Evolutionary conservation across 1,140 invertebrate species (phyloP).

Genomic region (Archivesica marissinica): DNA sequence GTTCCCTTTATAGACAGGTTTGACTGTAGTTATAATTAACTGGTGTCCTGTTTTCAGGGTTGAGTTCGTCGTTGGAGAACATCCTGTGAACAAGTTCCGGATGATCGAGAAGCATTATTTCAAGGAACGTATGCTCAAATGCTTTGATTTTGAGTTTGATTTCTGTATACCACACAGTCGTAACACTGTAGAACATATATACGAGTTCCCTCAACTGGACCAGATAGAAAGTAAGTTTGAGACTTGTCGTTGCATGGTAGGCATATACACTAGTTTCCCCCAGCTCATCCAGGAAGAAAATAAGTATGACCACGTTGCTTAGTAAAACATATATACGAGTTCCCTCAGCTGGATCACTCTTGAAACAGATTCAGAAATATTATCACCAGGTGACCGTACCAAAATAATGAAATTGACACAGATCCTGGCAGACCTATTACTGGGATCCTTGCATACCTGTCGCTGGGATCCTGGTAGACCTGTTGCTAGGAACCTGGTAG

Average conservation of each 20-base stretch:
- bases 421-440: no score
- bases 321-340: conserved; percentile 99
- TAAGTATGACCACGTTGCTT: no score
- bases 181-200: conserved; percentile 99
- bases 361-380: no score
- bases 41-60: conserved; percentile 90
- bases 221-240: conserved; percentile 91
- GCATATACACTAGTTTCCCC: no score
- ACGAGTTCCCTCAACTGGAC: conserved; percentile 97
- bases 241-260: not conserved
- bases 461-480: no score
- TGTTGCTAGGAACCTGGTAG: no score
- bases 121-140: conserved; percentile 96
- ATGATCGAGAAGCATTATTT: conserved; percentile 99
- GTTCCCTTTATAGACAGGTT: no score
- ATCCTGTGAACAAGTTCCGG: conserved; percentile 96
- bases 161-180: conserved; percentile 99
- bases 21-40: no score
- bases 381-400: no score
- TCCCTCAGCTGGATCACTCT: conserved; percentile 94
- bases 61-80: conserved; percentile 97
- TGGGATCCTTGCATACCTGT: no score
- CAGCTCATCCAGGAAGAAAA: no score
- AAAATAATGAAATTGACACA: no score
- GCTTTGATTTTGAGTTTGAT: conserved; percentile 99